Evolutionary conservation across 2,888 invertebrate species (phyloP).

Genomic region (Gisinianus flammeolus): DNA sequence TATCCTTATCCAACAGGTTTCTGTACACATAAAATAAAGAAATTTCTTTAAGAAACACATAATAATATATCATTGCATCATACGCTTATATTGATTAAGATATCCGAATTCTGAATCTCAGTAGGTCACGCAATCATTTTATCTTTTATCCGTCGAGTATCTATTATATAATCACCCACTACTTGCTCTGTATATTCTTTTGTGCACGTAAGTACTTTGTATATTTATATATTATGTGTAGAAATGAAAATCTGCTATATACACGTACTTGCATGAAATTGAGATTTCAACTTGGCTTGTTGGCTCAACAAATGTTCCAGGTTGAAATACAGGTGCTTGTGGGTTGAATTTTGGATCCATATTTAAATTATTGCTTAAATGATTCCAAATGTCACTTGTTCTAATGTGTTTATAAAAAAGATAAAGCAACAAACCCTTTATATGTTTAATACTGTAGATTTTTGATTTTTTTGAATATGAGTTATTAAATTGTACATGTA

Average conservation of each 20-base stretch:
- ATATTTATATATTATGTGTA: background rate
- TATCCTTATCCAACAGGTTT: conserved; percentile 64
- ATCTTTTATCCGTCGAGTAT: background rate
- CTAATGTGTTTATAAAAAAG: too few species aligned
- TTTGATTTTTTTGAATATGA: too few species aligned
- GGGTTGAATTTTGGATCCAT: too few species aligned
- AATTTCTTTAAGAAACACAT: background rate
- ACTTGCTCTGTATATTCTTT: background rate
- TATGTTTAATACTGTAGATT: too few species aligned
- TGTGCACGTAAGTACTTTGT: background rate
- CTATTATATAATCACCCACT: background rate
- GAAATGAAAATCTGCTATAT: background rate
- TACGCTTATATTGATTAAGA: background rate
- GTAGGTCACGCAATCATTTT: conserved; percentile 1
- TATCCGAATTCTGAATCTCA: background rate
- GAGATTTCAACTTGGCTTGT: conserved; percentile 58
- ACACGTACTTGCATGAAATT: conserved; percentile 55
- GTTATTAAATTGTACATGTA: too few species aligned
- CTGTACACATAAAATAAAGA: conserved; percentile 59
- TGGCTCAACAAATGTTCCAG: conserved; percentile 54
- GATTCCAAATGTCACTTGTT: too few species aligned
- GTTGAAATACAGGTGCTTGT: too few species aligned
- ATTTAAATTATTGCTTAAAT: too few species aligned
- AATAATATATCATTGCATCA: background rate
- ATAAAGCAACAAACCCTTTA: too few species aligned